These are phyloP conservation scores for Ophthalmotilapia sp. DNA, from an alignment of 2,113 vertebrate species.

Conservation along the genomic window DNA sequence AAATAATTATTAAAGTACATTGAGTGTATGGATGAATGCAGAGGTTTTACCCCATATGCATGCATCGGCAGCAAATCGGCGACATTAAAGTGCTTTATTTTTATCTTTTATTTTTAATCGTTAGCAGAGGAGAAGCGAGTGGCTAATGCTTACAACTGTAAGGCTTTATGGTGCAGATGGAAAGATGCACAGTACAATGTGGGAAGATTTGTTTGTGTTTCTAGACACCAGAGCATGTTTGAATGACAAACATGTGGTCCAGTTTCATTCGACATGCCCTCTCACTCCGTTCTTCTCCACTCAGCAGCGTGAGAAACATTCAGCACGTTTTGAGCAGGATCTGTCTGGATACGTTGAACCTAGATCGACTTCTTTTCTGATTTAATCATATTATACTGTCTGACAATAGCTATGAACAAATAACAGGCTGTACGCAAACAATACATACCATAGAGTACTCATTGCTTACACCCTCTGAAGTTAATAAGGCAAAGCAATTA, in stretches of 20 bases:
- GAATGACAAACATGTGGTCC: background rate
- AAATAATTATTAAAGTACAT: background rate
- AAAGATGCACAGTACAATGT: background rate
- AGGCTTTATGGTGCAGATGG: background rate
- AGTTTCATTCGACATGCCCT: background rate
- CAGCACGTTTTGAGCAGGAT: background rate
- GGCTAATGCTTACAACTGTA: background rate
- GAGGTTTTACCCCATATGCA: background rate
- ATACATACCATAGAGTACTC: background rate
- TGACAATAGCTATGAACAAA: background rate
- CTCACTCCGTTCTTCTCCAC: background rate
- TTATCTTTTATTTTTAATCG: background rate
- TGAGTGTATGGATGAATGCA: accelerated
- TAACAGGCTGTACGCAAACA: background rate
- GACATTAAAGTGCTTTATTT: background rate
- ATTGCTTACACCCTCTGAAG: background rate
- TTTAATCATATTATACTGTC: background rate
- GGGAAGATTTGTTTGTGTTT: background rate
- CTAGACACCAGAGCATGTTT: background rate
- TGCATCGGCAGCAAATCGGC: background rate
- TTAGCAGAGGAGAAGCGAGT: background rate
- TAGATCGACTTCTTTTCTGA: background rate
- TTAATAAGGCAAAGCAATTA: background rate
- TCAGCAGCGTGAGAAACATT: background rate
- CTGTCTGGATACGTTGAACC: background rate